Base-by-base conservation (phyloP, 2,888 invertebrate species). In the Sarcophaga carnaria region DNA sequence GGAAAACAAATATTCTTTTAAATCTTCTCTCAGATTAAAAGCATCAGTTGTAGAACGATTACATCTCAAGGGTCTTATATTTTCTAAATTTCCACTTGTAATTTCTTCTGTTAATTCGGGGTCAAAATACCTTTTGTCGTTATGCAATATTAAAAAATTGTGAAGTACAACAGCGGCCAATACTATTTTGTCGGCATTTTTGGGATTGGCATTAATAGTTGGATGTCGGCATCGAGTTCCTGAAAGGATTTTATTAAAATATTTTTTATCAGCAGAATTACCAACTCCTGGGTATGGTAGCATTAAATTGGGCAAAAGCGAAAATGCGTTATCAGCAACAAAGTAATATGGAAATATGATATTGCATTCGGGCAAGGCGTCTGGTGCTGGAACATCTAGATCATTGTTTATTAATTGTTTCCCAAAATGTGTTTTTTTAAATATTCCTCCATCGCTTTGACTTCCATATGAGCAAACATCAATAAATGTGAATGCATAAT, bases 281-380 rank as follows among this genome's bases (percentile, higher is more conserved):
- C 71, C 70, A 45, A 76, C 54, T 6, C 78, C 76, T 3, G 78
- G 67, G 37, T 69, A 83, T n/a, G 83, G 81, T 27, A 75, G 22
- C 83, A 81, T 83, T 17, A 88, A 14, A 71, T 84, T 72, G 47
- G 22, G 59, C 45, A 54, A 37, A 22, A 85, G 47, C 5, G 81
- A 78, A n/a, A 87, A 83, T 17, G 78, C 87, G 59, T 64, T 78
- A 77, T 87, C 80, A n/a, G 37, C 83, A 14, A 81, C 69, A 62
- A 82, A 85, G 59, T 74, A 84, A 71, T 82, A 78, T 74, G 84
- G 85, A 12, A 72, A 76, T 17, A 25, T 54, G 27, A 70, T 72
- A 27, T 70, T 71, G n/a, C 54, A 70, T 3, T 59, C 66, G 6
- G 85, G 85, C 64, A 85, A 74, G 22, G 62, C 22, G 22, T 22